Base-by-base conservation (phyloP, 1,140 invertebrate species). In the Sesamia nonagrioides region DNA sequence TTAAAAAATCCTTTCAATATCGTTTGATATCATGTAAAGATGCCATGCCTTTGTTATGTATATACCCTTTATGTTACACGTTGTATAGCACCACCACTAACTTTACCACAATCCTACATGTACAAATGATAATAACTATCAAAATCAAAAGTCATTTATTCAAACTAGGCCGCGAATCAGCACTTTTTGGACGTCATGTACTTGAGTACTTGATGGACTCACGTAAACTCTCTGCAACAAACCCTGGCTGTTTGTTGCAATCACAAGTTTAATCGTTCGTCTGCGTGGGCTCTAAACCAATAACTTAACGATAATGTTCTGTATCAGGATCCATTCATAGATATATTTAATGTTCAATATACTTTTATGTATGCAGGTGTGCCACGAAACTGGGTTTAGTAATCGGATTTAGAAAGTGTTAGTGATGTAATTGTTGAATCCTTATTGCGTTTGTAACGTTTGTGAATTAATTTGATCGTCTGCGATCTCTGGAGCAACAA, bases 311-410 rank as follows among this genome's bases (percentile, higher is more conserved):
- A 18, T 33, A 33, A 58, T 33, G 9, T 58, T 58, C 9, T n/a
- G 9, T n/a, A n/a, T 58, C 56, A n/a, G 27, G 56, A 58, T 58
- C 27, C 56, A 58, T 58, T 58, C 17, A 2, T 15, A 15, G 45
- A 58, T 58, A 33, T 33, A 33, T 27, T 58, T 58, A 33, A 58
- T 18, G 56, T 18, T 15, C 56, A 58, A 58, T 58, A 58, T 58
- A 58, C 21, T 0, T 58, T 58, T 58, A 58, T 33, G 21, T 15
- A 27, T 33, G 9, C 56, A 58, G 56, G 56, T 58, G 56, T 58
- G 56, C 33, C 27, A 13, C 8, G 21, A 33, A 58, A 58, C 15
- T 33, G 21, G 21, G 11, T 58, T 58, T 33, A 33, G 56, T 58
- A 58, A 58, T 58, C 21, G 21, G 21, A 2, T 33, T 9, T 15